These are phyloP conservation scores for Regulus satrapa DNA, from an alignment of 2,113 vertebrate species.

Conservation along the genomic window DNA sequence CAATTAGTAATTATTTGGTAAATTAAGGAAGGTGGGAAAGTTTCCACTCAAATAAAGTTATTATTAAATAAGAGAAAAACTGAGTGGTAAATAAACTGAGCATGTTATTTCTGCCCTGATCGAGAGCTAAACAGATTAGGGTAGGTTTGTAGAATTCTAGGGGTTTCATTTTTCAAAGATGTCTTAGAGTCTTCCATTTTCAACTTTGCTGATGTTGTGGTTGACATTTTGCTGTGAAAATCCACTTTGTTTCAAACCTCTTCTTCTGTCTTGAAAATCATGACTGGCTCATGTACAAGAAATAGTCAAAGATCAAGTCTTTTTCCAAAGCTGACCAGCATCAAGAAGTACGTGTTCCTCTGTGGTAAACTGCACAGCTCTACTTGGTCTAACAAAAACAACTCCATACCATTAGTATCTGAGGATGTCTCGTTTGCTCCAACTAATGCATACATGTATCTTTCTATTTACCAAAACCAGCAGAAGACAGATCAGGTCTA, in stretches of 20 bases:
- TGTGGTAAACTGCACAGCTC: neutral
- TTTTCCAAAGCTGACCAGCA: neutral
- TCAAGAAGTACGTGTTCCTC: neutral
- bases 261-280: neutral
- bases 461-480: neutral
- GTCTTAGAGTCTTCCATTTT: neutral
- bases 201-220: neutral
- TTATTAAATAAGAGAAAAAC: neutral
- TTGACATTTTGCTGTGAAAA: neutral
- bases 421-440: neutral
- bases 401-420: neutral
- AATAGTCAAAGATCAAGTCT: neutral
- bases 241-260: neutral
- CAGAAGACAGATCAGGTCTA: neutral
- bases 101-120: neutral
- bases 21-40: neutral
- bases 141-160: neutral
- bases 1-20: neutral
- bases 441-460: neutral
- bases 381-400: neutral
- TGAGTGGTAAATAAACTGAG: neutral
- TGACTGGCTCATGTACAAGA: neutral
- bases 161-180: neutral
- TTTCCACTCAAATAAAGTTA: neutral
- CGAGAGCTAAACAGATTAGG: neutral